A percentile compares a stretch with the other conserved stretches of the same genome.
These are phyloP conservation scores for Cryptus viduatorius DNA, from an alignment of 2,888 invertebrate genomes.

Conservation along the genomic window DNA sequence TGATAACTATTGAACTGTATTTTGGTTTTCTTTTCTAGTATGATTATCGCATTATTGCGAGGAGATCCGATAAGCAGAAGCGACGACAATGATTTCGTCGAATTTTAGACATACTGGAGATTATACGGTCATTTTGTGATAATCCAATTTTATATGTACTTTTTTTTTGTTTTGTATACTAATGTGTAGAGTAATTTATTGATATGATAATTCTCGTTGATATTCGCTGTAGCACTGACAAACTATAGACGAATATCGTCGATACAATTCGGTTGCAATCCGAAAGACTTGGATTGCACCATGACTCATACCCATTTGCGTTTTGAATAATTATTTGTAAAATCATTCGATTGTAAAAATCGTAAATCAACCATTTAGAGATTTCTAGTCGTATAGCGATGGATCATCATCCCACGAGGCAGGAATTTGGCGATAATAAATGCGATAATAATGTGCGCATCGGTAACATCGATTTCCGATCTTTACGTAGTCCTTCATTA, in stretches of 20 bases:
- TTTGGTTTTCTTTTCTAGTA: conserved; percentile 86
- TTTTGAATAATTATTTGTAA: background rate
- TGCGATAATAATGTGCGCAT: conserved; percentile 21
- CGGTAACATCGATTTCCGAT: background rate
- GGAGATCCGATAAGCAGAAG: conserved; percentile 91
- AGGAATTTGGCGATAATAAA: conserved; percentile 9
- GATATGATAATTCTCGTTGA: background rate
- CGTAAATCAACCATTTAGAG: background rate
- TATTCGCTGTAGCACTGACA: conserved; percentile 1
- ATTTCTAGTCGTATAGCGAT: conserved; percentile 49
- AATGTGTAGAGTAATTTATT: conserved; percentile 48
- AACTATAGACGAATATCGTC: conserved; percentile 22
- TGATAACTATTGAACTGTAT: conserved; percentile 54
- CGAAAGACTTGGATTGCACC: conserved; percentile 5
- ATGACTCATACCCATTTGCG: conserved; percentile 8
- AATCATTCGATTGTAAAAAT: conserved; percentile 23
- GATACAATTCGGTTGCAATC: conserved; percentile 5
- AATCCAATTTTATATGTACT: conserved; percentile 58
- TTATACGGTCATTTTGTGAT: conserved; percentile 19
- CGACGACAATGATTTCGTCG: conserved; percentile 88
- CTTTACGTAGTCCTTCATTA: background rate
- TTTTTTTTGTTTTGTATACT: conserved; percentile 45
- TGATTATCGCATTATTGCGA: conserved; percentile 92
- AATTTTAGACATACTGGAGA: conserved; percentile 85
- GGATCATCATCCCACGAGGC: conserved; percentile 5